Evolutionary conservation across 2,797 vertebrate species (phyloP), one percentile per base, ranked within the genome.

Genomic region (Coregonus suidteri): DNA sequence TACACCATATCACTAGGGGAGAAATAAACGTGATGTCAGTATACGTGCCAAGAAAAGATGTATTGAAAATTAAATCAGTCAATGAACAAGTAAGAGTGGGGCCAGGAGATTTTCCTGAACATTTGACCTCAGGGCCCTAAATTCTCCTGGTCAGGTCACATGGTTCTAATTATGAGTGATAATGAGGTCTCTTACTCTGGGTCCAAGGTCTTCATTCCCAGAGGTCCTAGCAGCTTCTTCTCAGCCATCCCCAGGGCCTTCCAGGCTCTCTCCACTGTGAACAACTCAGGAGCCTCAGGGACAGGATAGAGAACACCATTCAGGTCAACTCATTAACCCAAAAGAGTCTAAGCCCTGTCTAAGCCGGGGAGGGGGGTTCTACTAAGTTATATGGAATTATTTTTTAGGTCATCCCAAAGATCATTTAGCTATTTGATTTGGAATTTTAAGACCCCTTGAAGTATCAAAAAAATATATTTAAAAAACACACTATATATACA

Each of bases 181-280:
- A 35, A 51, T 18, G 37, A 52, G 20, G 70, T 16, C 73, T 94
- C 95, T 94, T 94, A 99, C 98, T 99, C 97, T 72, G 98, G 96
- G 85, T 99, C 98, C 15, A 99, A 94, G 0, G 98, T 99, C 93
- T 98, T 99, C 96, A 99, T 97, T 88, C 98, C 98, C 82, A 99
- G 92, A 3, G 97, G 96, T 79, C 97, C 98, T 82, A 99, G 95
- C 25, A 99, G 93, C 81, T 98, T 98, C 84, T 95, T 91, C 88
- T 98, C 96, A 41, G 91, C 94, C 16, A 94, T 82, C 53, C 96
- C 94, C 81, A 99, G 91, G 85, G 97, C 96, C 30, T 92, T 91
- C 97, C 97, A 99, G n/a, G 98, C 97, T 78, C 82, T 95, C 64
- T 95, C 91, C 77, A 91, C 80, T 16, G 89, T 92, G 78, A 97